phyloP scores from a whole-genome alignment of 1,140 invertebrate species.

The Pectinophora gossypiella region DNA sequence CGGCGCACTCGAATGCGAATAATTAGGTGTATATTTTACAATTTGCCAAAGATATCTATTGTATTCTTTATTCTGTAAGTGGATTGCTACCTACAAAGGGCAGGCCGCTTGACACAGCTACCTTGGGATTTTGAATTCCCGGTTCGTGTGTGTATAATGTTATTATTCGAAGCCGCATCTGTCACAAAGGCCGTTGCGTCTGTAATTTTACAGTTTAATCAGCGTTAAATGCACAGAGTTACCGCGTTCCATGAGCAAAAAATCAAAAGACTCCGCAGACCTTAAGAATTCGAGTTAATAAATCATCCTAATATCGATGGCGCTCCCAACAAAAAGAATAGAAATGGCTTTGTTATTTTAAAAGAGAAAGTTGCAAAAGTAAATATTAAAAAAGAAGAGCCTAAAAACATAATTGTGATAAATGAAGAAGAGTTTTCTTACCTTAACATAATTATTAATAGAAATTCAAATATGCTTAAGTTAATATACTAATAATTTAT shows the following conservation, averaged over 20 bases:
- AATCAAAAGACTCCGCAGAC: slow-evolving; percentile 37
- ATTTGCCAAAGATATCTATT: slow-evolving; percentile 69
- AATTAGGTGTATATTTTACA: slow-evolving; percentile 73
- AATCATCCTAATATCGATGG: slow-evolving; percentile 57
- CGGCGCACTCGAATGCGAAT: slow-evolving; percentile 56
- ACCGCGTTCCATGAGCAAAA: slow-evolving; percentile 48
- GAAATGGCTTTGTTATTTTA: neutral
- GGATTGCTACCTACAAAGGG: slow-evolving; percentile 60
- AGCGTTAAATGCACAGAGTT: slow-evolving; percentile 69
- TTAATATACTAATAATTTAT: too few relatives aligned
- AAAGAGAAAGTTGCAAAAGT: neutral
- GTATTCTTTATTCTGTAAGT: slow-evolving; percentile 66
- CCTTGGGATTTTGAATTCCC: slow-evolving; percentile 20
- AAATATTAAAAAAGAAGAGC: neutral
- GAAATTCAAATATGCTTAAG: too few relatives aligned
- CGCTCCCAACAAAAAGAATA: slow-evolving; percentile 34
- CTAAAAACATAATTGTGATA: too few relatives aligned
- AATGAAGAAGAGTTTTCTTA: too few relatives aligned
- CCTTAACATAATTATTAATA: too few relatives aligned
- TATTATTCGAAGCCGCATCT: slow-evolving; percentile 68
- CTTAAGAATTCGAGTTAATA: slow-evolving; percentile 52
- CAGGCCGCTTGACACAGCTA: slow-evolving; percentile 49
- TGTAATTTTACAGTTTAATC: slow-evolving; percentile 74
- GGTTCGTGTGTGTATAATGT: slow-evolving; percentile 59
- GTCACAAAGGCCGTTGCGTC: slow-evolving; percentile 56